Conservation (phyloP, 2,797 vertebrate genomes). For the Notoglanidium macrostoma region DNA sequence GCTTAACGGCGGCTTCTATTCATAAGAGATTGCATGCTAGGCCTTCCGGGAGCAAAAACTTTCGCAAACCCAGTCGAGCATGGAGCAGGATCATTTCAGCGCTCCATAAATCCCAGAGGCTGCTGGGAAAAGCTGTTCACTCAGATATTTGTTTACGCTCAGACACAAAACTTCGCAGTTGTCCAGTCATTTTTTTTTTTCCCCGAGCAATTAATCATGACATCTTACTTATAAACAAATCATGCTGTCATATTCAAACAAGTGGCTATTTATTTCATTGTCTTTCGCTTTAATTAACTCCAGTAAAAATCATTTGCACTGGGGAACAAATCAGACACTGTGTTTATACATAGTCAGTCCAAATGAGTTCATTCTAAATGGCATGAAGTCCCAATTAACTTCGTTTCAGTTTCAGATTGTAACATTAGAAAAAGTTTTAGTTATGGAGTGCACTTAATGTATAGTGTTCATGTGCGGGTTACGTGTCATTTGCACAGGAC, state of each 20-base stretch:
- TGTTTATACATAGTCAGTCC: neutral
- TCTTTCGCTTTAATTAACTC: conserved; percentile 3
- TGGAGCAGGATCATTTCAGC: neutral
- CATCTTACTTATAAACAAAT: neutral
- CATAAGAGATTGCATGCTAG: neutral
- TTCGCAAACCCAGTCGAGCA: neutral
- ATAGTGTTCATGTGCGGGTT: neutral
- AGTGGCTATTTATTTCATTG: neutral
- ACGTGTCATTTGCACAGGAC: neutral
- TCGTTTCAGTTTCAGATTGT: neutral
- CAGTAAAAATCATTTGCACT: neutral
- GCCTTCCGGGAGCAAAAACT: neutral
- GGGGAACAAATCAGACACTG: neutral
- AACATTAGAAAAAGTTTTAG: neutral
- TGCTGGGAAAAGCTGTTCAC: neutral
- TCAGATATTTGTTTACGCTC: neutral
- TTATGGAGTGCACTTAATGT: no score
- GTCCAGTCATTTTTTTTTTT: neutral
- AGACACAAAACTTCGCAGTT: neutral
- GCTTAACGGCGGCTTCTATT: neutral
- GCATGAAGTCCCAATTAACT: neutral
- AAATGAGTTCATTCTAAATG: neutral
- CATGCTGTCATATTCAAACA: neutral
- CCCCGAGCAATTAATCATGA: neutral
- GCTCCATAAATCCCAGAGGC: conserved; percentile 18